phyloP scores from a whole-genome alignment of 2,797 vertebrate genomes.

The Hybognathus amarus region DNA sequence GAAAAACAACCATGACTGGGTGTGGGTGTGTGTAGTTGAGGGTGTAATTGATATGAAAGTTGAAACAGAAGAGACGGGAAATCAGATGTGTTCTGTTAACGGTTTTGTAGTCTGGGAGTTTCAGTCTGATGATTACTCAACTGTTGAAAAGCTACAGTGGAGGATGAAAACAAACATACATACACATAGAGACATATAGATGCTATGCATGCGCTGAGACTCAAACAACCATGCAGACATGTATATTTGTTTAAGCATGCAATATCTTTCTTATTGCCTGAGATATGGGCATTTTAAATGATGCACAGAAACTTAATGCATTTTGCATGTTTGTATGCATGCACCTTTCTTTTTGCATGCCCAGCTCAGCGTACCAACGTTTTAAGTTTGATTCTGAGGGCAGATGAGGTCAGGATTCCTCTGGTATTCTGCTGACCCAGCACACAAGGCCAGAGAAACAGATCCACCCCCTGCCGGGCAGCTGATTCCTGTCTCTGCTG shows the following conservation, averaged over 20 bases:
- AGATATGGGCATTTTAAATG: background rate
- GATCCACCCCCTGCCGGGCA: slow-evolving; percentile 3
- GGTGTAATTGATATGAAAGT: slow-evolving; percentile 24
- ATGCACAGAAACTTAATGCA: background rate
- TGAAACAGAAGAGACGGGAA: background rate
- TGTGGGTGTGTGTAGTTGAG: slow-evolving; percentile 4
- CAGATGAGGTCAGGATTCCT: slow-evolving; percentile 27
- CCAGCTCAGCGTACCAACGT: background rate
- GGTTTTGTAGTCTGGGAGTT: background rate
- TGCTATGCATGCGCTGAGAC: background rate
- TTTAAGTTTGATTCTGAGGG: slow-evolving; percentile 5
- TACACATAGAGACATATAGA: background rate
- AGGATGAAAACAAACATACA: background rate
- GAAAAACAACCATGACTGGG: slow-evolving; percentile 5
- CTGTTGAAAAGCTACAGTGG: background rate
- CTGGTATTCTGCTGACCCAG: slow-evolving; percentile 37
- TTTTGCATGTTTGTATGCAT: background rate
- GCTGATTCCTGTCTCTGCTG: slow-evolving; percentile 4
- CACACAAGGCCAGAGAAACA: slow-evolving; percentile 26
- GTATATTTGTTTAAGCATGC: background rate
- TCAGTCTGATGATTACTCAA: background rate
- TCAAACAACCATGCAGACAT: background rate
- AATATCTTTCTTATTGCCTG: background rate
- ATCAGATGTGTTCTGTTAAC: slow-evolving; percentile 5
- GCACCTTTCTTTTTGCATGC: background rate